These are phyloP conservation scores for Bilobella aurantiaca DNA, from an alignment of 1,140 invertebrate genomes.

Conservation along the genomic window DNA sequence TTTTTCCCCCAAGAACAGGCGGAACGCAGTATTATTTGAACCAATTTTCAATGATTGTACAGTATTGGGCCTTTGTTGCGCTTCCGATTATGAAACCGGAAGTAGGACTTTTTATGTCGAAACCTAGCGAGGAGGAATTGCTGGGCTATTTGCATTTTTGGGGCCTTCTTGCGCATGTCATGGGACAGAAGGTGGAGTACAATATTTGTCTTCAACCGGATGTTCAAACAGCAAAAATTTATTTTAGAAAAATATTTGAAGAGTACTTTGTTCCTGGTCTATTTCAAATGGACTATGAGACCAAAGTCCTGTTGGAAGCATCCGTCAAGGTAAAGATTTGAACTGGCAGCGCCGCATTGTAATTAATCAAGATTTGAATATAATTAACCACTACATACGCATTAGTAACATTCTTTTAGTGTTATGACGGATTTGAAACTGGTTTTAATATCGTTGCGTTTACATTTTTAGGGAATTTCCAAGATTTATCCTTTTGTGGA, in stretches of 20 bases:
- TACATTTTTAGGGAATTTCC: conserved; percentile 15
- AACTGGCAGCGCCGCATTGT: no score
- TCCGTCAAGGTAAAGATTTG: not conserved
- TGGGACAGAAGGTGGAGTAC: not conserved
- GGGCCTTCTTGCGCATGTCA: not conserved
- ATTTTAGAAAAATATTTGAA: not conserved
- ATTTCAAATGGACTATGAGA: not conserved
- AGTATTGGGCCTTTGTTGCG: not conserved
- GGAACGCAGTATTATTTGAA: not conserved
- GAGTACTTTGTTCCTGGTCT: not conserved
- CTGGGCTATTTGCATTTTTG: not conserved
- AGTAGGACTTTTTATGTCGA: not conserved
- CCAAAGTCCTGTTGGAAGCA: not conserved
- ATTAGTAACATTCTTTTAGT: no score
- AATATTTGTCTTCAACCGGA: not conserved
- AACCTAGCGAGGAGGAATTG: not conserved
- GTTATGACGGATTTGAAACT: no score
- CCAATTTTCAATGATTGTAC: not conserved
- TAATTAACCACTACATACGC: no score
- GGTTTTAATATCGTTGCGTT: no score
- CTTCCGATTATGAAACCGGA: not conserved
- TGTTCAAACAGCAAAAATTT: not conserved
- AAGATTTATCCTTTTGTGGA: conserved; percentile 11
- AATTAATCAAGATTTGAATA: no score
- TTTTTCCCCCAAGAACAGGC: not conserved